Evolutionary conservation across 2,113 vertebrate species (phyloP).

Genomic region (Alosa alosa): DNA sequence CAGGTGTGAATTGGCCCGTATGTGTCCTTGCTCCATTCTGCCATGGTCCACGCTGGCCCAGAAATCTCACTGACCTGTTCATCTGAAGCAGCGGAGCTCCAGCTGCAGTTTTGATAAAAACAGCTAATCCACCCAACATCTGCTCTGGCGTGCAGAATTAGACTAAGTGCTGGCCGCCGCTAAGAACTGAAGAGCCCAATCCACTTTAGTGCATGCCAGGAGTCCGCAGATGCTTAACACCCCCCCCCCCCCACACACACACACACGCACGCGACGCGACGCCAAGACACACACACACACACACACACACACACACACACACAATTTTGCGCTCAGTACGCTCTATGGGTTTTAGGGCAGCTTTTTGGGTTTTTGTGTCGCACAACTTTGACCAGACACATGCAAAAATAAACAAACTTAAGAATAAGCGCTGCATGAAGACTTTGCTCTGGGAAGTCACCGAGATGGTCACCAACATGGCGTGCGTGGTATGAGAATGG

Average conservation of each 20-base stretch:
- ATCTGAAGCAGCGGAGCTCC: slow-evolving; percentile 20
- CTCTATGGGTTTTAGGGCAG: background rate
- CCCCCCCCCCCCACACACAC: too few relatives aligned
- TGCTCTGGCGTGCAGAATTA: slow-evolving; percentile 32
- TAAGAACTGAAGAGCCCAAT: slow-evolving; percentile 36
- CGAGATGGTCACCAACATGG: background rate
- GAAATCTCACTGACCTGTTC: background rate
- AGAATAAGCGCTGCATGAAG: background rate
- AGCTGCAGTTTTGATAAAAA: slow-evolving; percentile 30
- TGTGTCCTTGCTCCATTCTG: background rate
- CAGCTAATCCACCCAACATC: slow-evolving; percentile 47
- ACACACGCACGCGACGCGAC: too few relatives aligned
- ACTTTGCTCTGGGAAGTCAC: background rate
- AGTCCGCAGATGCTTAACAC: slow-evolving; percentile 35
- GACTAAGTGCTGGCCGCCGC: slow-evolving; percentile 26
- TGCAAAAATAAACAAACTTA: background rate
- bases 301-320: background rate
- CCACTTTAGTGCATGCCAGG: slow-evolving; percentile 52
- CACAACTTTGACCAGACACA: background rate
- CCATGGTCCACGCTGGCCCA: background rate
- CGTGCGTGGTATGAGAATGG: background rate
- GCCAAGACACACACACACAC: too few relatives aligned
- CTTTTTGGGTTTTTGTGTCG: background rate
- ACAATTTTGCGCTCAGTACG: background rate
- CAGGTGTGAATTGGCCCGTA: background rate